phyloP scores from a whole-genome alignment of 2,113 vertebrate genomes.

The Emydocephalus ijimae region DNA sequence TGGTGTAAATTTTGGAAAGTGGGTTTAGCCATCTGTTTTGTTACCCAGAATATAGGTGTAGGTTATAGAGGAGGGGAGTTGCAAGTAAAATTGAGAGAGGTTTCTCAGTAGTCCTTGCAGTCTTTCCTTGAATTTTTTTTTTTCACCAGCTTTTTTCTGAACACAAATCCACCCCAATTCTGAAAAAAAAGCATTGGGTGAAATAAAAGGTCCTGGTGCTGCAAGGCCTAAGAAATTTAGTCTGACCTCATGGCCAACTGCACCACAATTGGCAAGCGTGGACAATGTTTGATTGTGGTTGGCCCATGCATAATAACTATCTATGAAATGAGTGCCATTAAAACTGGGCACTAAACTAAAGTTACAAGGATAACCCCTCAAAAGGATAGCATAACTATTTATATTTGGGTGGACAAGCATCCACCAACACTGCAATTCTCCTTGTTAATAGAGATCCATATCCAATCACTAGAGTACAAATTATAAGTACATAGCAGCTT shows the following conservation, averaged over 20 bases:
- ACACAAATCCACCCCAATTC: not conserved
- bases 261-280: not conserved
- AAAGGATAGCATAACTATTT: not conserved
- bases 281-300: not conserved
- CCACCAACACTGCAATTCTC: not conserved
- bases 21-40: not conserved
- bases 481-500: not conserved
- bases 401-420: not conserved
- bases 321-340: not conserved
- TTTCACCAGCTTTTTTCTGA: not conserved
- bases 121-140: not conserved
- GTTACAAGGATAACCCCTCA: not conserved
- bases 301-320: not conserved
- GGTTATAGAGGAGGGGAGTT: not conserved
- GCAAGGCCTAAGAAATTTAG: not conserved
- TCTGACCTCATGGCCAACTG: not conserved
- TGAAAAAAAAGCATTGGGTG: not conserved
- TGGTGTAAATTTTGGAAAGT: not conserved
- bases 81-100: not conserved
- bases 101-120: not conserved
- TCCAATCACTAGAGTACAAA: not conserved
- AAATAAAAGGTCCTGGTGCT: not conserved
- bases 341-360: not conserved
- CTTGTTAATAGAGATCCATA: not conserved
- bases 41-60: not conserved